phyloP scores from a whole-genome alignment of 2,113 vertebrate species.

The Fulica atra region DNA sequence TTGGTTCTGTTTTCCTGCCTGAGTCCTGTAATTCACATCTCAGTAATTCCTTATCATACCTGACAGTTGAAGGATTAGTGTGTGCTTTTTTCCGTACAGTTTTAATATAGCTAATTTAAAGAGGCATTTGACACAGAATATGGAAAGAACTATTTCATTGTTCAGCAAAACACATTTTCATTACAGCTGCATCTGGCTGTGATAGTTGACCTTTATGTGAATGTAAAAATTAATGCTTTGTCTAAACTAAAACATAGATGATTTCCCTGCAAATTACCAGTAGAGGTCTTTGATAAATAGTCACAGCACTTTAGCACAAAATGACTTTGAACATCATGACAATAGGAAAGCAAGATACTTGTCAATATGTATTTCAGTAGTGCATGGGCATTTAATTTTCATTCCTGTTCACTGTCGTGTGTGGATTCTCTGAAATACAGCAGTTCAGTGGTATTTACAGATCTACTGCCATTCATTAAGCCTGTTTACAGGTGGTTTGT shows the following conservation, averaged over 20 bases:
- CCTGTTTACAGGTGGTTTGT: not conserved
- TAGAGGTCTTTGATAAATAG: not conserved
- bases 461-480: not conserved
- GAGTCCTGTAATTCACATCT: not conserved
- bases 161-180: not conserved
- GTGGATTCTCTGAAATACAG: not conserved
- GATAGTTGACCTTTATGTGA: slow-evolving; percentile 45
- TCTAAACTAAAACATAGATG: slow-evolving; percentile 22
- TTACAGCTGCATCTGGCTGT: slow-evolving; percentile 3
- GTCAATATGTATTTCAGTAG: not conserved
- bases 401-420: not conserved
- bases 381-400: not conserved
- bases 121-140: not conserved
- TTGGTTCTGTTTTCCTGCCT: not conserved
- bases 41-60: not conserved
- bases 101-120: slow-evolving; percentile 5
- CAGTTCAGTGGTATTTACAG: not conserved
- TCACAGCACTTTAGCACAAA: not conserved
- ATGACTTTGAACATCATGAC: not conserved
- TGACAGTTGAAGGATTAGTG: not conserved
- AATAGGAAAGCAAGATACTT: not conserved
- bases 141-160: not conserved
- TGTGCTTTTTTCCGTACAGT: not conserved
- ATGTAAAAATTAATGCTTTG: slow-evolving; percentile 44
- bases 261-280: slow-evolving; percentile 10